Base-by-base conservation (phyloP, 2,797 vertebrate genomes). In the Salarias fasciatus region DNA sequence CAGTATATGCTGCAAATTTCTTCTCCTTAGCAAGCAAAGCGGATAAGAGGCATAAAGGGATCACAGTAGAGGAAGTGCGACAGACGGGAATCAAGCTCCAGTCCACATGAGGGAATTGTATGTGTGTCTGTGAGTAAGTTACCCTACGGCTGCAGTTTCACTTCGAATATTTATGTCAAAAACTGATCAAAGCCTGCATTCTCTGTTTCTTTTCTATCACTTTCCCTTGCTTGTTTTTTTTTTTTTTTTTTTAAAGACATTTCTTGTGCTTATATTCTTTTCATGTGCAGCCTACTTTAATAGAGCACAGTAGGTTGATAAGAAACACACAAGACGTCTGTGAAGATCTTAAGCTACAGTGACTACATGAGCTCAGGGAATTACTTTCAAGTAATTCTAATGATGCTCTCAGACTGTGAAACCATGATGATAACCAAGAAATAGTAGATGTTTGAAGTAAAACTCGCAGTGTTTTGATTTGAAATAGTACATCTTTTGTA, bases 151-250 rank as follows among this genome's bases (percentile, higher is more conserved):
- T 76, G 60, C 58, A 53, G 60, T 11, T 3, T 24, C 42, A 56
- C 54, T 66, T 80, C 60, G 75, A 77, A 84, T 79, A 83, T 84
- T 78, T 59, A 75, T 79, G 79, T 84, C 78, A 71, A 59, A 64
- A 66, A 66, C 54, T 74, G 77, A 83, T 85, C 79, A 86, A 83
- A 85, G 74, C 30, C 50, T 55, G 43, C 45, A 36, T 63, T 57
- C n/a, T 72, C 42, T 57, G 18, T 24, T 24, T 24, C 18, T 2
- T 24, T 33, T 47, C 12, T 54, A 31, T 11, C 30, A 58, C 29
- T 30, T 33, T 52, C 8, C 7, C 14, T 54, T 54, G 28, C 14
- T 66, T 60, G 3, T 24, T 24, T 24, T 72, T 63, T 29, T 59
- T n/a, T n/a, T n/a, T n/a, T n/a, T n/a, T n/a, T n/a, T n/a, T n/a